A percentile compares a stretch with the other conserved stretches of the same genome.
Conservation (phyloP, 2,797 vertebrate genomes). For the Carduelis carduelis region DNA sequence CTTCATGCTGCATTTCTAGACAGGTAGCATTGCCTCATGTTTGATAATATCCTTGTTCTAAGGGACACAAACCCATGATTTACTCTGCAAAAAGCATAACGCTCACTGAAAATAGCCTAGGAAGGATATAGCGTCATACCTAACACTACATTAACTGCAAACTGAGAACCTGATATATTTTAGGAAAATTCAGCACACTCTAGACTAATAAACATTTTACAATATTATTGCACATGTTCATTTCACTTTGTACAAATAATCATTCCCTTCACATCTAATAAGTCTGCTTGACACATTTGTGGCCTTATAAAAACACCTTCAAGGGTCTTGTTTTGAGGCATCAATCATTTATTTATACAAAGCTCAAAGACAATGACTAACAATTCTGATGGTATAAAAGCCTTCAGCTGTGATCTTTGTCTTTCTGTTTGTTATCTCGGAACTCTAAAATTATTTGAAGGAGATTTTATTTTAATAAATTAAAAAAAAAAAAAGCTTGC, state of each 20-base stretch:
- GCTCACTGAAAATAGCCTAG: slow-evolving; percentile 81
- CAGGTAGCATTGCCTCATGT: slow-evolving; percentile 52
- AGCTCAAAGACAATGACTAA: slow-evolving; percentile 75
- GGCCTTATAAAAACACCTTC: slow-evolving; percentile 82
- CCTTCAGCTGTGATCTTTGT: slow-evolving; percentile 67
- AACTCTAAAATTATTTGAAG: slow-evolving; percentile 68
- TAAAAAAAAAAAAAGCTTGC: neutral
- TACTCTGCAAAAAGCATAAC: slow-evolving; percentile 77
- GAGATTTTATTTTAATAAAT: slow-evolving; percentile 64
- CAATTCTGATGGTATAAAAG: slow-evolving; percentile 65
- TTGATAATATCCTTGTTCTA: slow-evolving; percentile 70
- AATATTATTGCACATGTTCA: slow-evolving; percentile 86
- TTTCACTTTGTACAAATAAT: slow-evolving; percentile 86
- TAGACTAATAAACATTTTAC: slow-evolving; percentile 87
- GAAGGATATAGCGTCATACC: slow-evolving; percentile 86
- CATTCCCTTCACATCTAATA: slow-evolving; percentile 86
- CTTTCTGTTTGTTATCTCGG: slow-evolving; percentile 65
- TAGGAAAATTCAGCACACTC: slow-evolving; percentile 86
- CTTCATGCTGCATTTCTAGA: slow-evolving; percentile 23
- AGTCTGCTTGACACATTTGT: slow-evolving; percentile 84
- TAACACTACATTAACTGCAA: slow-evolving; percentile 86
- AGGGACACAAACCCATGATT: slow-evolving; percentile 73
- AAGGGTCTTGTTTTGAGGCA: slow-evolving; percentile 78
- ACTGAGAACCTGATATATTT: slow-evolving; percentile 85
- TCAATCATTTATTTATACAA: slow-evolving; percentile 79